Evolutionary conservation across 1,140 invertebrate species (phyloP), one percentile per base, ranked within the genome.

Genomic region (Phocides pigmalion): DNA sequence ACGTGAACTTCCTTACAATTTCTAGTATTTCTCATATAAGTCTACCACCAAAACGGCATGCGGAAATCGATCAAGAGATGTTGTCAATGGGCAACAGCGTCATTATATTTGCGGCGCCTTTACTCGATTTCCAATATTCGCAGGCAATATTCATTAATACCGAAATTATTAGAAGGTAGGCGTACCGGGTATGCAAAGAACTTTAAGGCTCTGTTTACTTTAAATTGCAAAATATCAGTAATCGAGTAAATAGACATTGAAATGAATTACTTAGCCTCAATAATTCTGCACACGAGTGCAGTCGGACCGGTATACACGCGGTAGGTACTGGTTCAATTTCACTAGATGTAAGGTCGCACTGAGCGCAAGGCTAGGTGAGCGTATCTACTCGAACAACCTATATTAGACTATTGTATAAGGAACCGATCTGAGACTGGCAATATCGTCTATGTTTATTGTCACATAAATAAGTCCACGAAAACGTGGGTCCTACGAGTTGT

Each of bases 271-370:
- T 66, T 74, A 74, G 62, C 66, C 66, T 74, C 66, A 76, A 79
- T 73, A 73, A 74, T 66, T 70, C 66, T 63, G 69, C 66, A 62
- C 68, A 75, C 59, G 68, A 76, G 68, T 75, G 68, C 69, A 72
- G 72, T 62, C 22, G 68, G 71, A 75, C 65, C 71, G 69, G 71
- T 79, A 76, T 66, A 62, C 65, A 72, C 42, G 54, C 54, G 41
- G 49, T 67, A 67, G 68, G 66, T 82, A 84, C 78, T 72, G 76
- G 79, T 87, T 85, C 78, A 89, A 89, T 89, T 87, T 89, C 83
- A 87, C 87, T 84, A 84, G 80, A 80, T 69, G 76, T 86, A 89
- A 87, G 86, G 84, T 87, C 84, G 77, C 69, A 69, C 68, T 44
- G 75, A 68, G 71, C 72, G 62, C 86, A 87, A 89, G 84, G 86